Evolutionary conservation across 2,113 vertebrate species (phyloP), one percentile per base, ranked within the genome.

Genomic region (Xiphophorus maculatus): DNA sequence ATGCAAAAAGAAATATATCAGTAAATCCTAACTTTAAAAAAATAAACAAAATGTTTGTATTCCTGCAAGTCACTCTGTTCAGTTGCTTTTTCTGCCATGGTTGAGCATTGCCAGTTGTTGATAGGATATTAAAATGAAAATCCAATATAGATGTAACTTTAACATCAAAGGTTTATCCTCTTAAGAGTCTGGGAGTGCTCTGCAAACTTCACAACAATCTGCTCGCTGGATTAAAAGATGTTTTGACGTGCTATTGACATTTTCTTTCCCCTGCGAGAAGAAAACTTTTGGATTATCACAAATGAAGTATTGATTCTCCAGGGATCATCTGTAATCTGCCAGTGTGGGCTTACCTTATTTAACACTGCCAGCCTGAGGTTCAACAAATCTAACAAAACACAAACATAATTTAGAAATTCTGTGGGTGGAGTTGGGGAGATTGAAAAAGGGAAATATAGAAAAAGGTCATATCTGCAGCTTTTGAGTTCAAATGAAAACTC

Each of bases 211-310:
- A 48, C 3, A 63, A 30, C 65, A 29, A 70, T 42, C 48, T 67
- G 62, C n/a, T 25, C 29, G 62, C 4, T 32, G 44, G 60, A 79
- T 64, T 60, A 63, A 66, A 63, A 54, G 27, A 71, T 60, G 48
- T 67, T 61, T 73, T 54, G 42, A 81, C 58, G 72, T 11, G 15
- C 37, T 68, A 44, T 48, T 62, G 64, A 63, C 17, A 48, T 44
- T 54, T 54, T 28, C 33, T 63, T 65, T 22, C 29, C 37, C 22
- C 19, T 1, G 54, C 67, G 14, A 54, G 33, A 60, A 32, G 48
- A 66, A 51, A 14, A 42, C 22, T 66, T 3, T n/a, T 51, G 33
- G 60, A 76, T 76, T 42, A 73, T 63, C 17, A 70, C 62, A 80
- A 64, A 80, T 63, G n/a, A 71, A 44, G 30, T 65, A 64, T 44